Evolutionary conservation across 2,113 vertebrate species (phyloP).

Genomic region (Lucifuga dentata): DNA sequence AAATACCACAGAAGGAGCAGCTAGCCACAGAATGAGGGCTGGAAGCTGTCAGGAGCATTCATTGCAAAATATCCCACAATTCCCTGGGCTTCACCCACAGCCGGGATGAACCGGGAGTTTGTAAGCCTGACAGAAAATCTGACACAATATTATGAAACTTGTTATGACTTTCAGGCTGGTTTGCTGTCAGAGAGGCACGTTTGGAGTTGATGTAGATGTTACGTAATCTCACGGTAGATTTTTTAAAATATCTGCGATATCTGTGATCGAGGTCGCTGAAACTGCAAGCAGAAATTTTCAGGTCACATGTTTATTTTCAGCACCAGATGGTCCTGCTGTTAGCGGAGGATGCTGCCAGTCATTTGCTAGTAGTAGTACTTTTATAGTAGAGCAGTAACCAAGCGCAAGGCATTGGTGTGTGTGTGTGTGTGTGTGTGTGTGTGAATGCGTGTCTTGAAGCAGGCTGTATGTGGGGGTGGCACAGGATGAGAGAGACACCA

Average conservation of each 20-base stretch:
- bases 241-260: conserved; percentile 4
- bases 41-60: conserved; percentile 65
- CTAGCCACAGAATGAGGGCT: conserved; percentile 64
- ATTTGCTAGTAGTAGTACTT: conserved; percentile 18
- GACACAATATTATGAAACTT: conserved; percentile 5
- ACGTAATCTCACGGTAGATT: conserved; percentile 5
- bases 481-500: conserved; percentile 66
- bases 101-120: conserved; percentile 9
- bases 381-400: conserved; percentile 23
- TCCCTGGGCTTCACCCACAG: conserved; percentile 31
- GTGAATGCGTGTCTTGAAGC: conserved; percentile 19
- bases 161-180: no score
- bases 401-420: conserved; percentile 21
- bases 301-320: conserved; percentile 45
- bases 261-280: conserved; percentile 9
- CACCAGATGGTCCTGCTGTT: conserved; percentile 45
- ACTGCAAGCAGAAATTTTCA: conserved; percentile 8
- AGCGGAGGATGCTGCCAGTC: conserved; percentile 33
- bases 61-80: conserved; percentile 54
- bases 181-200: no score
- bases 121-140: conserved; percentile 28
- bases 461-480: conserved; percentile 57
- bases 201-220: background rate
- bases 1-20: conserved; percentile 78
- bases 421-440: conserved; percentile 10